Percentiles rank a stretch among this genome's conserved stretches.
Evolutionary conservation across 1,140 invertebrate species (phyloP).

Genomic region (Archivesica marissinica): DNA sequence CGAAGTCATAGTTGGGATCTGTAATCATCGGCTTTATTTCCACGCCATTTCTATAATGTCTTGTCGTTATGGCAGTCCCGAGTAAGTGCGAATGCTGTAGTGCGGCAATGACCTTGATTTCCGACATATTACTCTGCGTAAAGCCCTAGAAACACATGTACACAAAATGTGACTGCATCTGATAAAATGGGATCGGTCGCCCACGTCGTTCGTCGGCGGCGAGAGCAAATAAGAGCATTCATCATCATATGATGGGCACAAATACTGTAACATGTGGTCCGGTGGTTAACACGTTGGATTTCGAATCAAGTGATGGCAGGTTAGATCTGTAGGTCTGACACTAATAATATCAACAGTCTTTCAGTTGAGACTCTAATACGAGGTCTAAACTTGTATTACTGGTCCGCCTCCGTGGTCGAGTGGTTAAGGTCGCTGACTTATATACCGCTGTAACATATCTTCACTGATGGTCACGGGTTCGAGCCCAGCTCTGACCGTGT

Average conservation of each 20-base stretch:
- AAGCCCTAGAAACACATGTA: slow-evolving; percentile 19
- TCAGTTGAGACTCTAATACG: no score
- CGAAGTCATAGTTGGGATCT: slow-evolving; percentile 70
- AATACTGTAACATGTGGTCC: not conserved
- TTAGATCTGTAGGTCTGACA: no score
- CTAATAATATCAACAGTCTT: no score
- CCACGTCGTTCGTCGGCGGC: no score
- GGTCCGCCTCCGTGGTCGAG: no score
- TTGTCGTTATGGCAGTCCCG: slow-evolving; percentile 60
- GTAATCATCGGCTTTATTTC: slow-evolving; percentile 65
- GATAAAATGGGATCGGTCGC: no score
- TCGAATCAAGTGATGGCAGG: not conserved
- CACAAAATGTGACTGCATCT: not conserved
- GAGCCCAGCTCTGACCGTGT: no score
- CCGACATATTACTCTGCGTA: slow-evolving; percentile 28
- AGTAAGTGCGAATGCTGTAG: slow-evolving; percentile 69
- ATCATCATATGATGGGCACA: not conserved
- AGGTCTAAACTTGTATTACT: no score
- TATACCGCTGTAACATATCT: no score
- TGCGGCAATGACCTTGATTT: slow-evolving; percentile 64
- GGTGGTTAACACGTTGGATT: not conserved
- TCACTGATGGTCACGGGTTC: no score
- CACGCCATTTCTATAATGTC: slow-evolving; percentile 67
- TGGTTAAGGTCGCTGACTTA: no score
- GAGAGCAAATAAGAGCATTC: not conserved